These are phyloP conservation scores for Pelusios castaneus DNA, from an alignment of 2,113 vertebrate species.

Conservation along the genomic window DNA sequence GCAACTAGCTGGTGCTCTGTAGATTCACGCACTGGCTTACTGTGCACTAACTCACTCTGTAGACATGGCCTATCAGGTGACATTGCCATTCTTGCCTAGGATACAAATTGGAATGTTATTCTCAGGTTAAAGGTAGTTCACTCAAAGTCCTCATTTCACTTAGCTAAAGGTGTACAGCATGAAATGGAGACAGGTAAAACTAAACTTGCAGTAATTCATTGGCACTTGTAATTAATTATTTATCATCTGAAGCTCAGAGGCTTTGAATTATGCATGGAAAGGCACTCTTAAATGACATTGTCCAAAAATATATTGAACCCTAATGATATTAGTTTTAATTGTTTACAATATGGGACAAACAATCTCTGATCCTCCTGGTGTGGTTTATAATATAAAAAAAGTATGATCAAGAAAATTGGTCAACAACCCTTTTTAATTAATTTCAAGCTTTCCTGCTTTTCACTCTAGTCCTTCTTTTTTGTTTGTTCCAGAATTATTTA, in stretches of 20 bases:
- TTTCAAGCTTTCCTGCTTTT: not conserved
- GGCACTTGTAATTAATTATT: slow-evolving; percentile 6
- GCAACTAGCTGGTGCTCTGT: not conserved
- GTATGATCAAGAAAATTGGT: not conserved
- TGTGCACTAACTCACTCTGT: not conserved
- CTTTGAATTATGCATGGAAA: slow-evolving; percentile 20
- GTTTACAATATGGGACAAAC: not conserved
- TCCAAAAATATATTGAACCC: not conserved
- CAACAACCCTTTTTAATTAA: not conserved
- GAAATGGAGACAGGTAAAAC: not conserved
- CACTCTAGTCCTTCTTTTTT: not conserved
- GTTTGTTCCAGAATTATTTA: not conserved
- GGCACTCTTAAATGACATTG: not conserved
- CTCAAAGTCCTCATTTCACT: not conserved
- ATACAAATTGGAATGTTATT: not conserved
- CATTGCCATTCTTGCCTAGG: not conserved
- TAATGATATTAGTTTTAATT: not conserved
- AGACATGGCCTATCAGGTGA: not conserved
- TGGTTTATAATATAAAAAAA: slow-evolving; percentile 20
- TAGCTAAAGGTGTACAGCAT: not conserved
- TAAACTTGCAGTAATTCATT: not conserved
- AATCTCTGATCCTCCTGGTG: not conserved
- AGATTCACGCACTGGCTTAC: not conserved
- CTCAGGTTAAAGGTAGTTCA: not conserved
- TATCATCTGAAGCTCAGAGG: not conserved